A percentile compares a stretch with the other conserved stretches of the same genome.
Conservation (phyloP, 2,888 invertebrate genomes). For the Callimorpha dominula region DNA sequence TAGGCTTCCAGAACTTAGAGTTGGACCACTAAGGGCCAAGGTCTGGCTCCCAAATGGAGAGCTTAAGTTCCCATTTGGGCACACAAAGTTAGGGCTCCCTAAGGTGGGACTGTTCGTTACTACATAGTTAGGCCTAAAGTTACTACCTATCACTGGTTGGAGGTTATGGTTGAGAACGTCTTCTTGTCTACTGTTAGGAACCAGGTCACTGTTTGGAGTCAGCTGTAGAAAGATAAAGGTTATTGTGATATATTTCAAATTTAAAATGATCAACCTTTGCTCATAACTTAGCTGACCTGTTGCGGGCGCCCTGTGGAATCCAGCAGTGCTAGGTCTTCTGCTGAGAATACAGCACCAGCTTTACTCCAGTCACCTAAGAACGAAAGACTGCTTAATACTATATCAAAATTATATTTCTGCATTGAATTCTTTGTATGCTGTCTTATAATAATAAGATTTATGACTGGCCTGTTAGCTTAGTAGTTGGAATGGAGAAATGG, state of each 20-base stretch:
- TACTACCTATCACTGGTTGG: conserved; percentile 65
- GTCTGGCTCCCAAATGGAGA: conserved; percentile 80
- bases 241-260: not conserved
- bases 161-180: conserved; percentile 79
- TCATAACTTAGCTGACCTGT: conserved; percentile 58
- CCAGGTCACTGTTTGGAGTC: conserved; percentile 71
- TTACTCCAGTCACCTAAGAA: conserved; percentile 78
- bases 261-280: not conserved
- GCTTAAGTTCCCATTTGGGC: conserved; percentile 78
- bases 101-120: conserved; percentile 80
- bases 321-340: conserved; percentile 80
- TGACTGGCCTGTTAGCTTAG: too few species aligned
- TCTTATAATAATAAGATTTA: too few species aligned
- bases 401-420: not conserved
- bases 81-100: conserved; percentile 83
- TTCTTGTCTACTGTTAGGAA: conserved; percentile 71
- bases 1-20: conserved; percentile 79
- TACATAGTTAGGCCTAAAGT: conserved; percentile 79
- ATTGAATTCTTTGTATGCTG: not conserved
- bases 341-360: conserved; percentile 82
- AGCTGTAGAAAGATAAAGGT: conserved; percentile 61
- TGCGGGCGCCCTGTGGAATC: conserved; percentile 78
- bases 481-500: too few species aligned
- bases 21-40: conserved; percentile 75
- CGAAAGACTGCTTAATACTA: conserved; percentile 5